These are phyloP conservation scores for Andrena marginata DNA, from an alignment of 2,888 invertebrate genomes.

Conservation along the genomic window DNA sequence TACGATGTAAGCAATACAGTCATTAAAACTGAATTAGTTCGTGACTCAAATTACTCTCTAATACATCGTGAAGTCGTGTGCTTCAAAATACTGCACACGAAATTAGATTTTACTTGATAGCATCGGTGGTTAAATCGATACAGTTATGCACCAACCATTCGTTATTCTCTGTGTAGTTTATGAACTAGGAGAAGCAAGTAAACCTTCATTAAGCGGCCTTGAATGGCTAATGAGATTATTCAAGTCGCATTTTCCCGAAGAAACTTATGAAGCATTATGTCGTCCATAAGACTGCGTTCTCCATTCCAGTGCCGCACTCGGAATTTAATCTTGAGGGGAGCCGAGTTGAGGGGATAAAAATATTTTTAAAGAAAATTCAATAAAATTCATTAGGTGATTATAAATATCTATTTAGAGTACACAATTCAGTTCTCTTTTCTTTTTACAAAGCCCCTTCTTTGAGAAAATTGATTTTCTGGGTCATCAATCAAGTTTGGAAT, in stretches of 20 bases:
- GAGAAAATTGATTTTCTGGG: no score
- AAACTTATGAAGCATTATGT: not conserved
- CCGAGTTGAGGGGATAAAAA: no score
- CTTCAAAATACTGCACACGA: not conserved
- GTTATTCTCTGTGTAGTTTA: not conserved
- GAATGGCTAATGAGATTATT: constrained; percentile 12
- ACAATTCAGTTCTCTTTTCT: no score
- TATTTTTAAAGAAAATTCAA: no score
- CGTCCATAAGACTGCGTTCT: no score
- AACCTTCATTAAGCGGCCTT: constrained; percentile 31
- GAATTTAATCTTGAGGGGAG: no score
- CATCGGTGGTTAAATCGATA: constrained; percentile 22
- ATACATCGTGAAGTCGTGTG: not conserved
- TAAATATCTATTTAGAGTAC: no score
- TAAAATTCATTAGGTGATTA: no score
- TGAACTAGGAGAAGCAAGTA: constrained; percentile 14
- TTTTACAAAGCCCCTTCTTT: no score
- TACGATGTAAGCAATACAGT: not conserved
- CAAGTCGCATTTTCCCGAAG: not conserved
- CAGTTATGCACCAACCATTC: not conserved
- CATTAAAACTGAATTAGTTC: constrained; percentile 28
- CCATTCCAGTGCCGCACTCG: no score
- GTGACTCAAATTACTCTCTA: not conserved
- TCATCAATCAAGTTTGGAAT: no score
- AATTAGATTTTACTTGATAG: not conserved